Conservation (phyloP, 1,140 invertebrate genomes). For the Belonocnema kinseyi region DNA sequence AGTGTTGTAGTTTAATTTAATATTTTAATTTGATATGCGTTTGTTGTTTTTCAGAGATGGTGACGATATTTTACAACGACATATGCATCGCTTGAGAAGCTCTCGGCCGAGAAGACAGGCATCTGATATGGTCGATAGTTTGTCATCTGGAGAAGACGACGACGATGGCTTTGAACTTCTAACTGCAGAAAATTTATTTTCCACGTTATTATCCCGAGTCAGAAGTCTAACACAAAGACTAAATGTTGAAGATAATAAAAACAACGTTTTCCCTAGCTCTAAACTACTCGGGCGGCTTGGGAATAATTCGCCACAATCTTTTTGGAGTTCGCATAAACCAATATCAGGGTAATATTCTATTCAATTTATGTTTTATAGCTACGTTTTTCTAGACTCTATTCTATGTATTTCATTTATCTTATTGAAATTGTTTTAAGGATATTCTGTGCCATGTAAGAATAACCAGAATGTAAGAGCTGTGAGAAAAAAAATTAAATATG, state of each 20-base stretch:
- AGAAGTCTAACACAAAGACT: conserved; percentile 88
- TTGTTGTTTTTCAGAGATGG: conserved; percentile 58
- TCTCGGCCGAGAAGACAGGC: conserved; percentile 82
- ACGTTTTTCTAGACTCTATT: conserved; percentile 49
- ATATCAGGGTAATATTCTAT: conserved; percentile 64
- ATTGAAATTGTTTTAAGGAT: not conserved
- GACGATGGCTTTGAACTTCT: conserved; percentile 93
- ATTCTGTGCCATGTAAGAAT: too few relatives aligned
- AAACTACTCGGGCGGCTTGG: conserved; percentile 71
- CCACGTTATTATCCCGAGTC: conserved; percentile 89
- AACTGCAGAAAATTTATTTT: conserved; percentile 93
- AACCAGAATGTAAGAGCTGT: too few relatives aligned
- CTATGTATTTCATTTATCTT: conserved; percentile 10
- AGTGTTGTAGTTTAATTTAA: conserved; percentile 20
- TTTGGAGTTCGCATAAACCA: conserved; percentile 68
- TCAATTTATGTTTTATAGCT: conserved; percentile 40
- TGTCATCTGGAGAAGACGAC: conserved; percentile 91
- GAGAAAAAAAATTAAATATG: too few relatives aligned
- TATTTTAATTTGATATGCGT: not conserved
- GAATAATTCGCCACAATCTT: conserved; percentile 67
- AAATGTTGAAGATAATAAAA: conserved; percentile 84
- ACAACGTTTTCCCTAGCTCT: conserved; percentile 78
- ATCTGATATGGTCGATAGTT: conserved; percentile 85
- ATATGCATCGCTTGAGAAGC: conserved; percentile 85
- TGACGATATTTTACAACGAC: conserved; percentile 74